phyloP scores from a whole-genome alignment of 92 coral and sea anemone genomes.

The Plumapathes pennacea region DNA sequence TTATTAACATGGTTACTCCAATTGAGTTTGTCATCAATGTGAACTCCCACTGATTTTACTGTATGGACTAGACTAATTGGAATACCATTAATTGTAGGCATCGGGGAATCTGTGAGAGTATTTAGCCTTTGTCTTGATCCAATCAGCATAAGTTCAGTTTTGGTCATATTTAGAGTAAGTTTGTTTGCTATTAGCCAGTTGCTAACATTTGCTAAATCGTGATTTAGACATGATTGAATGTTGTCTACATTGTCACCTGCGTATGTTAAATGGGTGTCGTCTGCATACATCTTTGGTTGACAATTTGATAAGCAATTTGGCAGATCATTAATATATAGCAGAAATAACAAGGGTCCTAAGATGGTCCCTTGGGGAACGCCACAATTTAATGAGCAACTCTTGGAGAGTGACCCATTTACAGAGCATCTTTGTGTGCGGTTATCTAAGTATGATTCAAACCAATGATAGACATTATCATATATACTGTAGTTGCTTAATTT shows the following conservation, averaged over 20 bases:
- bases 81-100: not conserved
- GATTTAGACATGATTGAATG: not conserved
- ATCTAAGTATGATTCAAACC: not conserved
- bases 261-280: not conserved
- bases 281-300: constrained; percentile 1
- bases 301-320: not conserved
- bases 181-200: constrained; percentile 1
- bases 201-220: not conserved
- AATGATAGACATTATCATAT: not conserved
- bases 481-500: not conserved
- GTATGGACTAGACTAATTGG: not conserved
- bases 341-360: constrained; percentile 3
- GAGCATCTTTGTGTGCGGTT: not conserved
- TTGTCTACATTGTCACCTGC: constrained; percentile 1
- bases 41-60: constrained; percentile 1
- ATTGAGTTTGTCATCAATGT: constrained; percentile 1
- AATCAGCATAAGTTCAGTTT: constrained; percentile 9
- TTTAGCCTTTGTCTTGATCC: constrained; percentile 13
- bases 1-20: no score
- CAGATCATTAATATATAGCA: no score
- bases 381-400: no score
- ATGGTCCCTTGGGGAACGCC: not conserved
- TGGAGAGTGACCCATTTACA: not conserved
- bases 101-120: constrained; percentile 7
- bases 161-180: constrained; percentile 8